Base-by-base conservation (phyloP, 2,888 invertebrate species). In the Phytoseiulus persimilis region DNA sequence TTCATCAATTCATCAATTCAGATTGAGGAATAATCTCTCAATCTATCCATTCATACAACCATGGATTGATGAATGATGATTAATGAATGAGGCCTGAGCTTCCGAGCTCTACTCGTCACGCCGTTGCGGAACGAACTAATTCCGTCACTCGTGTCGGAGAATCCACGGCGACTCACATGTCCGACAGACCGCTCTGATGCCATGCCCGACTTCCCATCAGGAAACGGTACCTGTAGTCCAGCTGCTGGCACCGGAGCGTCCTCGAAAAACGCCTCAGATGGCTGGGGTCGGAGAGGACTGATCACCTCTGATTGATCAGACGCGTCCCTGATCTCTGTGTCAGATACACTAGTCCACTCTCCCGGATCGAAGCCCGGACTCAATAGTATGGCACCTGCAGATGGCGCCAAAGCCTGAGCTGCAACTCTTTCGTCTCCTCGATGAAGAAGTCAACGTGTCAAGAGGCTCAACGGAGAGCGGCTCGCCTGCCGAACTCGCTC, bases 371-470 rank as follows among this genome's bases (percentile, higher is more conserved):
- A 65, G 65, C 65, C 65, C 28, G 65, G 14, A 23, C 65, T 65
- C 65, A 65, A 65, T 65, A 65, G 65, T 28, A 65, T 65, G 65
- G 65, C 65, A 65, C 65, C 65, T 65, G 65, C 65, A 65, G 65
- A 65, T 65, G 65, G 65, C 65, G 65, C 65, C 65, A 65, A 65
- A 65, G 65, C 65, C 65, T 65, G 14, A 65, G 65, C 65, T 65
- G 65, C 65, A 65, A 65, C 65, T 65, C 65, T 65, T 65, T 65
- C 65, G 65, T 11, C 65, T 65, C 18, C 65, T 65, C 65, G 65
- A 65, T 65, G 65, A 65, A 65, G 65, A 65, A 65, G 65, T 65
- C 65, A 65, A 65, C 65, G 65, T 65, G 65, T 65, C 65, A 65
- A 65, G 65, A 28, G 65, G 65, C 65, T 65, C 65, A 65, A 28